These are phyloP conservation scores for Himalopsyche phryganea DNA, from an alignment of 1,140 invertebrate species.

Conservation along the genomic window DNA sequence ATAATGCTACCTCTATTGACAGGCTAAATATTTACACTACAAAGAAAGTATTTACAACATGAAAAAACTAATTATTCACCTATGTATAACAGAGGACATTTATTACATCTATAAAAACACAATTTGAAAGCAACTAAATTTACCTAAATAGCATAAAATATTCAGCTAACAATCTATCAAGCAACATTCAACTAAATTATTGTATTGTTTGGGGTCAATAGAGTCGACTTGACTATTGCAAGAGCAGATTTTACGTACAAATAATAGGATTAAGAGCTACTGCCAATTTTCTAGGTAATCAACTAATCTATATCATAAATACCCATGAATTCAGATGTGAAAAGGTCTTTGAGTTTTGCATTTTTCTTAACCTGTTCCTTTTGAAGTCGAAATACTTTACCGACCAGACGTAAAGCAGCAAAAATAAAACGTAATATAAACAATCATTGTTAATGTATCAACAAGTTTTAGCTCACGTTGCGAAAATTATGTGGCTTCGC, in stretches of 20 bases:
- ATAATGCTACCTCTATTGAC: too few relatives aligned
- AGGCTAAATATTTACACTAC: too few relatives aligned
- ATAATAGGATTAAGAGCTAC: too few relatives aligned
- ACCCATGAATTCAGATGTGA: slow-evolving; percentile 69
- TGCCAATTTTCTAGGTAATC: too few relatives aligned
- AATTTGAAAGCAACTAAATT: neutral
- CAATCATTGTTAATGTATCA: slow-evolving; percentile 2
- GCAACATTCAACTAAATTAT: neutral
- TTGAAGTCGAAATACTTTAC: slow-evolving; percentile 68
- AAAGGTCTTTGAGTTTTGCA: slow-evolving; percentile 73
- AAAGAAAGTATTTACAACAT: too few relatives aligned
- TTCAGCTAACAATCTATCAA: too few relatives aligned
- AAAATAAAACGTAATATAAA: slow-evolving; percentile 52
- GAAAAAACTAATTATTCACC: neutral
- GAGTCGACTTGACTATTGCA: neutral
- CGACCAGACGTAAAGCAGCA: slow-evolving; percentile 57
- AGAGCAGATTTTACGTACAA: too few relatives aligned
- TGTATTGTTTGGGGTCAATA: neutral
- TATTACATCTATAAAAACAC: too few relatives aligned
- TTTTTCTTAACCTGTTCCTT: slow-evolving; percentile 68
- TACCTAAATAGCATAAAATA: neutral
- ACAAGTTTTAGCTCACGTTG: too few relatives aligned
- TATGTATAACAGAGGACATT: neutral
- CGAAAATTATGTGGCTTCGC: neutral
- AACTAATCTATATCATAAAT: slow-evolving; percentile 30